Evolutionary conservation across 64 coral and sea anemone genomes (phyloP).

Genomic region (Dendrophyllia cribrosa): DNA sequence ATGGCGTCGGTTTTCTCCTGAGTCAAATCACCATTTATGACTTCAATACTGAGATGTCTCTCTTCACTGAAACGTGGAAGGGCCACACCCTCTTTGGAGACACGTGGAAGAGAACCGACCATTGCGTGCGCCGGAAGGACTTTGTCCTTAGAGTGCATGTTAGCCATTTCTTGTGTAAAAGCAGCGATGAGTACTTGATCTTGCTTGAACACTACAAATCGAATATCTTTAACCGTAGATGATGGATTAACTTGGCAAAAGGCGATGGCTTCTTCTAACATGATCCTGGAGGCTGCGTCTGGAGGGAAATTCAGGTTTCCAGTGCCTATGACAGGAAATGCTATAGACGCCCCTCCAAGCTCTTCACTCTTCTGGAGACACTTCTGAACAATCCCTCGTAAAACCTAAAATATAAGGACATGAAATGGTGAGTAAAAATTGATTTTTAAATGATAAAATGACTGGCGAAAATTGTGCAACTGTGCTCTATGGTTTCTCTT

Average conservation of each 20-base stretch:
- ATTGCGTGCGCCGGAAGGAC: neutral
- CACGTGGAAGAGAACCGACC: too few species aligned
- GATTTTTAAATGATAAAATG: neutral
- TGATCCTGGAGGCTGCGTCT: conserved; percentile 37
- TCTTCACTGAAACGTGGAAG: neutral
- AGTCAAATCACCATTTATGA: conserved; percentile 69
- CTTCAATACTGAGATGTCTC: neutral
- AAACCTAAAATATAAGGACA: conserved; percentile 29
- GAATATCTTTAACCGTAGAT: conserved; percentile 51
- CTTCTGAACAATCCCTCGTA: conserved; percentile 50
- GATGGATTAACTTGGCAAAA: conserved; percentile 13
- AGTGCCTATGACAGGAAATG: conserved; percentile 82
- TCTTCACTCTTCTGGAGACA: conserved; percentile 52
- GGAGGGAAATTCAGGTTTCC: conserved; percentile 60
- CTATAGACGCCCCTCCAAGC: conserved; percentile 58
- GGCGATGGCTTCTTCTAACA: conserved; percentile 57
- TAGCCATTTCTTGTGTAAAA: conserved; percentile 60
- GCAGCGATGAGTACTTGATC: conserved; percentile 32
- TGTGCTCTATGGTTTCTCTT: too few species aligned
- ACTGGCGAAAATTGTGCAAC: too few species aligned
- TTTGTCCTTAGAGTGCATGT: conserved; percentile 5
- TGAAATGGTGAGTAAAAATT: neutral
- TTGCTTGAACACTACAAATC: conserved; percentile 66
- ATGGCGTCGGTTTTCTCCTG: conserved; percentile 77
- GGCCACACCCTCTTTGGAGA: too few species aligned